Conservation (phyloP, 1,140 invertebrate species). For the Eupristina koningsbergeri region DNA sequence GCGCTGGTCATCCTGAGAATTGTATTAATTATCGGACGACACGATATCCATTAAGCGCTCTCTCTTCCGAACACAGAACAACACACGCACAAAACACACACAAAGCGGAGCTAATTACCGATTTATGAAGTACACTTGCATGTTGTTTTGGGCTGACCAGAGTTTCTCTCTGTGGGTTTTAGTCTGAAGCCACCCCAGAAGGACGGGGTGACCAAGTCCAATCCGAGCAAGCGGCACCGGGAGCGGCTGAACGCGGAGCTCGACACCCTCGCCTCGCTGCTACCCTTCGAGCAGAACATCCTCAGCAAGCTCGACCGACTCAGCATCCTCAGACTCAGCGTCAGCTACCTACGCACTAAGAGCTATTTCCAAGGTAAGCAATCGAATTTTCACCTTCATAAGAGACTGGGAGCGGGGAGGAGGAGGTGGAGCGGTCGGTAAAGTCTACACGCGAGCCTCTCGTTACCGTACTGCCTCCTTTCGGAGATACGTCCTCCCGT, state of each 20-base stretch:
- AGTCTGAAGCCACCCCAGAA: conserved; percentile 96
- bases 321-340: conserved; percentile 96
- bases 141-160: not conserved
- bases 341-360: conserved; percentile 98
- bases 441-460: conserved; percentile 24
- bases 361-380: conserved; percentile 98
- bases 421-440: not conserved
- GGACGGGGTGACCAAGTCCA: conserved; percentile 97
- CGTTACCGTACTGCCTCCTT: conserved; percentile 32
- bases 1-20: conserved; percentile 55
- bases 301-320: conserved; percentile 98
- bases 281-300: conserved; percentile 99
- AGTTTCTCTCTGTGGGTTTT: conserved; percentile 69
- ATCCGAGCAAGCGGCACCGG: conserved; percentile 97
- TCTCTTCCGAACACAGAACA: not conserved
- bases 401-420: not conserved
- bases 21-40: conserved; percentile 74
- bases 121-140: not conserved
- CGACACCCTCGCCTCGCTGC: conserved; percentile 95
- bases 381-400: not conserved
- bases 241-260: conserved; percentile 98
- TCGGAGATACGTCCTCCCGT: not conserved
- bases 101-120: conserved; percentile 57
- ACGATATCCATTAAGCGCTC: conserved; percentile 71
- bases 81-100: not conserved